Evolutionary conservation across 2,888 invertebrate genomes (phyloP).

Genomic region (Dasysyrphus tricinctus): DNA sequence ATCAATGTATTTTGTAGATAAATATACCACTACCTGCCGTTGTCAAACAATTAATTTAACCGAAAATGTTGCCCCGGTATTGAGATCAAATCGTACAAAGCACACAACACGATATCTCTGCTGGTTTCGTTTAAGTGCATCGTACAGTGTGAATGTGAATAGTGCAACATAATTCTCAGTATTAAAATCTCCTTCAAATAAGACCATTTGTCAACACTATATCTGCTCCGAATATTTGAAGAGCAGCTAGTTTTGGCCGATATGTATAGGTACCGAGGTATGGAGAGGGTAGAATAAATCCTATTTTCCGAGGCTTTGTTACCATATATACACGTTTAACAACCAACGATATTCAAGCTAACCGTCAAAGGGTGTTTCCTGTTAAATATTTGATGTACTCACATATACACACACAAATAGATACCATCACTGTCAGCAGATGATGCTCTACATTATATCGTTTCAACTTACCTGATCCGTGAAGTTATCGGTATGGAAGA

Average conservation of each 20-base stretch:
- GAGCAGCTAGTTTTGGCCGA: not conserved
- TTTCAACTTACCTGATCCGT: conserved; percentile 88
- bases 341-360: conserved; percentile 25
- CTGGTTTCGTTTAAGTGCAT: not conserved
- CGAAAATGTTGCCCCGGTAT: conserved; percentile 2
- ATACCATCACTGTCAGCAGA: not conserved
- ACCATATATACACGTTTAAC: conserved; percentile 24
- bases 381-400: conserved; percentile 54
- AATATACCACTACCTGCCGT: conserved; percentile 10
- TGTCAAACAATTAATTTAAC: conserved; percentile 10
- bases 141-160: not conserved
- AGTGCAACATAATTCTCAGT: conserved; percentile 24
- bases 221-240: not conserved
- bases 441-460: not conserved
- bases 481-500: conserved; percentile 96
- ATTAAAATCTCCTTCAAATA: conserved; percentile 16
- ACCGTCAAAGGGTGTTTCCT: conserved; percentile 44
- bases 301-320: conserved; percentile 14
- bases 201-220: conserved; percentile 33
- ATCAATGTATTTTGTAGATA: not conserved
- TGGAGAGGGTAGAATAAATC: not conserved
- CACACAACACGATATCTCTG: not conserved
- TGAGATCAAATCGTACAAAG: not conserved
- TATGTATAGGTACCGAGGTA: not conserved
- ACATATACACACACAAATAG: not conserved